These are phyloP conservation scores for Cyrtonyx montezumae DNA, from an alignment of 2,113 vertebrate genomes.

Conservation along the genomic window DNA sequence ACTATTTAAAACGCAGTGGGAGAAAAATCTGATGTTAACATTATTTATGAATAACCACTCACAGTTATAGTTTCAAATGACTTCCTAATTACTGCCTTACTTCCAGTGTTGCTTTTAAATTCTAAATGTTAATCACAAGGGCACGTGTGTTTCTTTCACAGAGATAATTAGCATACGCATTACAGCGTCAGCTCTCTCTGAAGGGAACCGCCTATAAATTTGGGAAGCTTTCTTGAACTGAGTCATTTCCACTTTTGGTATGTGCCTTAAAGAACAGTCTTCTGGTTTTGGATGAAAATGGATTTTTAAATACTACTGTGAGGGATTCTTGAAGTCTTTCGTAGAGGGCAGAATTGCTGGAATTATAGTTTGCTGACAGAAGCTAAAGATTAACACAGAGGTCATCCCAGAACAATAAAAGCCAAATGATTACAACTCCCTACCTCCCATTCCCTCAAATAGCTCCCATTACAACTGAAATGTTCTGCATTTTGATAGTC, in stretches of 20 bases:
- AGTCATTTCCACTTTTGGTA: neutral
- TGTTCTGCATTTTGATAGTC: neutral
- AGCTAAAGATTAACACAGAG: neutral
- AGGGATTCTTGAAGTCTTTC: neutral
- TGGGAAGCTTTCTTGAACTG: neutral
- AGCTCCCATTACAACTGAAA: neutral
- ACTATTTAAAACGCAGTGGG: neutral
- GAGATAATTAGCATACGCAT: neutral
- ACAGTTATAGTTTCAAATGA: neutral
- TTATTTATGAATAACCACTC: neutral
- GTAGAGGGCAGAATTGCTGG: neutral
- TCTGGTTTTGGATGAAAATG: neutral
- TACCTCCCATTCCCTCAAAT: neutral
- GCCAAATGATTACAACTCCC: neutral
- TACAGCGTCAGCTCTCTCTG: neutral
- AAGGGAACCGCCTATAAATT: neutral
- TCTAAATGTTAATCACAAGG: neutral
- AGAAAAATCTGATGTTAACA: neutral
- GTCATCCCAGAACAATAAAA: neutral
- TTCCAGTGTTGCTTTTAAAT: neutral
- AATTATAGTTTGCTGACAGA: neutral
- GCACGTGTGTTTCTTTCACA: neutral
- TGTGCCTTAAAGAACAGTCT: neutral
- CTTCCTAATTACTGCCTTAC: neutral
- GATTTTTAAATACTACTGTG: neutral